Base-by-base conservation (phyloP, 2,113 vertebrate genomes). In the Sinocyclocheilus rhinocerous region DNA sequence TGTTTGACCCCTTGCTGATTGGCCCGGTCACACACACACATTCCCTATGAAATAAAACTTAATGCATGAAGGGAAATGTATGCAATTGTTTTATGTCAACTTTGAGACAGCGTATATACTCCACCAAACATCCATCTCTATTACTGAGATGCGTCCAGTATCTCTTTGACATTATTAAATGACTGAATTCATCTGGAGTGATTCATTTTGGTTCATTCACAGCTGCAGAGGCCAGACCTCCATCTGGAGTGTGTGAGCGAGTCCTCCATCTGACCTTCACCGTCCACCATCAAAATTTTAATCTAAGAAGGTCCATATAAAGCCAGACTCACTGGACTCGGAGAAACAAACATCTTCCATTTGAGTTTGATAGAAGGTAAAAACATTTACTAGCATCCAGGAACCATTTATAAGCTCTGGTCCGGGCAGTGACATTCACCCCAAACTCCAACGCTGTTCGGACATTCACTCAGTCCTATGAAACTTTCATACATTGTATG, bases 241-340 rank as follows among this genome's bases (percentile, higher is more conserved):
- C 85, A 84, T 88, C 83, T 90, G 85, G 55, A 84, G 39, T 86
- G 39, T 84, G 76, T 77, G 26, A 77, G n/a, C 55, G 73, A 85
- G 50, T 84, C 63, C 87, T 84, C 61, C 86, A 84, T 81, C 65
- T 84, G 39, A 79, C 82, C 52, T 63, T 84, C 81, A 61, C 26
- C 61, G 22, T 83, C 67, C 84, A 65, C 70, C 45, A 55, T 52
- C 45, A 67, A 29, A 73, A 73, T 85, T 80, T 78, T 85, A 36
- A 83, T 63, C 85, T 73, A 9, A 73, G 50, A 82, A 22, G n/a
- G 12, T 75, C 48, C 18, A 33, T 18, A 70, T 83, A 42, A 59
- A 59, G 13, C 24, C 48, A 29, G 75, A 76, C 7, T 16, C 55
- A 63, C 52, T 5, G 2, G 18, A 83, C 45, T 55, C 16, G 0